Base-by-base conservation (phyloP, 1,140 invertebrate species). In the Chionoecetes opilio region DNA sequence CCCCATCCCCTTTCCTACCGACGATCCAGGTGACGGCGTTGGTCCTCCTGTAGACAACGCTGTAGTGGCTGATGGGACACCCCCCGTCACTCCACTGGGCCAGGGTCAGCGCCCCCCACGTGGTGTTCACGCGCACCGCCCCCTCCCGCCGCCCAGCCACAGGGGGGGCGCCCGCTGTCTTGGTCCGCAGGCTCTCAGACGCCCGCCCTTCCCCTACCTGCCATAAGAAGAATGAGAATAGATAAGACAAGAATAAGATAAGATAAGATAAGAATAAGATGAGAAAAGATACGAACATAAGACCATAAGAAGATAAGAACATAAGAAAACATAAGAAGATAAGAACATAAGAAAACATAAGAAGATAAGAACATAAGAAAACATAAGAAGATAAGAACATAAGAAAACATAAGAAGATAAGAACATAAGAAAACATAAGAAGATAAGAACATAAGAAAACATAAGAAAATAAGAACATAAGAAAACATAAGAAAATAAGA, bases 21-120 rank as follows among this genome's bases (percentile, higher is more conserved):
- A 98, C 97, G 32, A 98, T 97, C 5, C 98, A 98, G 86, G 98
- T 97, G 3, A 98, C 99, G 53, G 98, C 98, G 97, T 98, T 98
- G 17, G 41, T 89, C 3, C 91, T 84, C 84, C 95, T 97, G 95
- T 98, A 98, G 87, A 98, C 98, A 0, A 98, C 97, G 88, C 97
- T 97, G 96, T 98, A 98, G 95, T 97, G 98, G 29, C 97, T 96
- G 85, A 98, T 97, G 1, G 98, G 97, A 96, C 98, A 98, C 0
- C 98, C 98, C 6, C 98, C 98, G 96, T 98, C 98, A 96, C 98
- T 98, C 99, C 99, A 99, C 14, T 98, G 98, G 32, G 98, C 97
- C 8, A 99, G 97, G 96, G 98, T 98, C 21, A 99, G 96, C 14
- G 97, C 97, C n/a, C 85, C 93, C 93, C 94, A 95, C 3, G 98